Base-by-base conservation (phyloP, 2,888 invertebrate species). In the Drosophila phalerata region DNA sequence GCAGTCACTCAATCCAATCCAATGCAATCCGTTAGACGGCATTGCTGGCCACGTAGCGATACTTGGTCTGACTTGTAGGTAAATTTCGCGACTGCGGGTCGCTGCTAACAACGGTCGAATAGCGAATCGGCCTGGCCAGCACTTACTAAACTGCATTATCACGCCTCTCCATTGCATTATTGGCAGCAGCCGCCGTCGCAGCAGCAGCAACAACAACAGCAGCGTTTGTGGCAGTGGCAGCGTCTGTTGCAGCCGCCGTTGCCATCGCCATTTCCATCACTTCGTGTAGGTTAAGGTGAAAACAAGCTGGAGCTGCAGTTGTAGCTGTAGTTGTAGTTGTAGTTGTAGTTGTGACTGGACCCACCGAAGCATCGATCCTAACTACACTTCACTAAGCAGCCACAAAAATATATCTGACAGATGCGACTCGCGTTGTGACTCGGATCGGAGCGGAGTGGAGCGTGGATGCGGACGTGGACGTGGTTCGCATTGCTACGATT, bases 71-170 rank as follows among this genome's bases (percentile, higher is more conserved):
- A 38, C 66, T 74, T 51, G 60, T 77, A 77, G 78, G 79, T 80
- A 79, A 80, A 80, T 79, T 79, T 73, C 43, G 32, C 32, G 53
- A 38, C 75, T 47, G 64, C 69, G 65, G 52, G 28, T 32, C 40
- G 40, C 61, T 43, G 64, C 70, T 72, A 69, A 69, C 70, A 65
- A 69, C 72, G 75, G 58, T 63, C 73, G 51, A 57, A 73, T 32
- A 56, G 60, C 63, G 67, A 67, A 55, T 60, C 73, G 53, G 53
- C 48, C 47, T 42, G 47, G 61, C 85, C 77, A 69, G 88, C 88
- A 84, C 79, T 88, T 79, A 86, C 87, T 85, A 86, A 86, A 88
- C 89, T 86, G 85, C 85, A 86, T 84, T 86, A 88, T 86, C 88
- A 86, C 85, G 87, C 88, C 85, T 88, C 85, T 88, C 88, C 83